These are phyloP conservation scores for Hyla sarda DNA, from an alignment of 2,113 vertebrate species.

Conservation along the genomic window DNA sequence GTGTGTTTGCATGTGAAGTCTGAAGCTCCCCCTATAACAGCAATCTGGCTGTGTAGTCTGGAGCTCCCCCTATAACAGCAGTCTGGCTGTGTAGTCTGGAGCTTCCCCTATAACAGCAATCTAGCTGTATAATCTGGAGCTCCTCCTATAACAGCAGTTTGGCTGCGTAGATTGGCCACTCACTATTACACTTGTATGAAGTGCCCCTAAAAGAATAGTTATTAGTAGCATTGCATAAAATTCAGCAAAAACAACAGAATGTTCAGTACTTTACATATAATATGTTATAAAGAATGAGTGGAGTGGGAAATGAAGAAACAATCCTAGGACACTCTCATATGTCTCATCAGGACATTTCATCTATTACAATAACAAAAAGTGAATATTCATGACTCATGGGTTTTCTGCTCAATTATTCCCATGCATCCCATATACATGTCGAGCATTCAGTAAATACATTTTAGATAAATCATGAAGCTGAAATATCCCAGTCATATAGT, in stretches of 20 bases:
- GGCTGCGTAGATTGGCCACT: neutral
- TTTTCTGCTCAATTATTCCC: neutral
- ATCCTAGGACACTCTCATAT: no score
- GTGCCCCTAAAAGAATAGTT: neutral
- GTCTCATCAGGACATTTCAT: no score
- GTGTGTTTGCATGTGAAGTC: no score
- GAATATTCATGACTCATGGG: no score
- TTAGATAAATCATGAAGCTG: no score
- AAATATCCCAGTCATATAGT: neutral
- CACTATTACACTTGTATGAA: no score
- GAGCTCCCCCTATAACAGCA: neutral
- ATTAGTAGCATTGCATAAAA: no score
- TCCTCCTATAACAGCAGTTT: neutral
- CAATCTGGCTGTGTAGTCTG: neutral
- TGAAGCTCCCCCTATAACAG: neutral
- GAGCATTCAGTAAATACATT: neutral
- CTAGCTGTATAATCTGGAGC: neutral
- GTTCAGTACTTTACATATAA: no score
- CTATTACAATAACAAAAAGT: no score
- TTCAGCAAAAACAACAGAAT: no score
- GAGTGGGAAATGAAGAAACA: no score
- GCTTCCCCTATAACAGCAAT: neutral
- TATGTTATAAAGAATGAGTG: no score
- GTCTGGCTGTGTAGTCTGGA: neutral
- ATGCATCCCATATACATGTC: neutral